Base-by-base conservation (phyloP, 2,888 invertebrate species). In the Oscheius sp. region DNA sequence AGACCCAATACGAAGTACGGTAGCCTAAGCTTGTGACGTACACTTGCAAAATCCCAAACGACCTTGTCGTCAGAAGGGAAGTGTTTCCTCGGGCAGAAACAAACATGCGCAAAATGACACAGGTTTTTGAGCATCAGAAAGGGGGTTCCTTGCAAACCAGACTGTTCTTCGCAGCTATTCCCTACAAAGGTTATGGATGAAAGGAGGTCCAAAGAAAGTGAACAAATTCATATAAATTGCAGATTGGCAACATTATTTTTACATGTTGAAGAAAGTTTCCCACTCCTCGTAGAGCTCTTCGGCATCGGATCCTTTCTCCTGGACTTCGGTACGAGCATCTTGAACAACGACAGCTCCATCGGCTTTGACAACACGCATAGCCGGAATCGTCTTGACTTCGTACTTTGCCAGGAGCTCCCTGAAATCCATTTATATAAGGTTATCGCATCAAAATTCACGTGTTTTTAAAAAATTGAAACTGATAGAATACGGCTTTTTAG, bases 291-390 rank as follows among this genome's bases (percentile, higher is more conserved):
- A 81, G 11, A 84, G 74, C 0, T 62, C 76, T n/a, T 79, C 79
- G n/a, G 81, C 50, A 32, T 73, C 66, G 10, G 50, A 21, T 47
- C 81, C 81, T 33, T 80, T 78, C 21, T 82, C 78, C 70, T 76
- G 72, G n/a, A 73, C n/a, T 33, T 55, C 66, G 13, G 66, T 65
- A 21, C 91, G 85, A 4, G 91, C 91, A 74, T 89, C 90, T 32
- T 82, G 79, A 1, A 90, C 89, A 33, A 91, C 86, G 1, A 91
- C 85, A 29, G 88, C 86, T n/a, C 91, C 91, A 79, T 90, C 88
- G 35, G 89, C 89, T 76, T 89, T 89, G n/a, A 91, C 80, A 4
- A 91, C 85, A n/a, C 90, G 83, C 59, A 91, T 85, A 35, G 90
- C 88, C 13, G 91, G 91, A 71, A 91, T 90, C 3, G 88, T 87